Base-by-base conservation (phyloP, 2,888 invertebrate species). In the Sinohyriopsis cumingii region DNA sequence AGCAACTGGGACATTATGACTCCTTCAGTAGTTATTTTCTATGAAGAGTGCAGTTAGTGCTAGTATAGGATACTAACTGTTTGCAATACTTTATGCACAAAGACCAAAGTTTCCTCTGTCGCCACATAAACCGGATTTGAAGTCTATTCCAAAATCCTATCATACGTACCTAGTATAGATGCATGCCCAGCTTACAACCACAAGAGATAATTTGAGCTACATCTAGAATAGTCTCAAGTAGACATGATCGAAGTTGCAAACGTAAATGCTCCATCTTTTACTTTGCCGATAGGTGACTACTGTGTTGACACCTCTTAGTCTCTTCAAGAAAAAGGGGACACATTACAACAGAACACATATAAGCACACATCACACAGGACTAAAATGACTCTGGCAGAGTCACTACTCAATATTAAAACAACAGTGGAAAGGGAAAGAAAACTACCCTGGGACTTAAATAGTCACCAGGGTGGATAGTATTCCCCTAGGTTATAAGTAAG, bases 31-130 rank as follows among this genome's bases (percentile, higher is more conserved):
- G 60, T 68, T 68, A 7, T 76, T 73, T 67, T 65, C 71, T 19
- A 73, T 76, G 55, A 76, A 72, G n/a, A 66, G 62, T 54, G 56
- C 72, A 45, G 70, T 70, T 12, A 75, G 68, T 66, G n/a, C 71
- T 6, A 70, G 54, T 54, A 24, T 65, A 18, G 64, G 68, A 53
- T 76, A 68, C 59, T 73, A 68, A 33, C 77, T 69, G 28, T 5
- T 33, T 33, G 28, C 6, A 33, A 33, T 33, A 33, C 28, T 0
- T 33, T 73, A 63, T 69, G 72, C 67, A 55, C n/a, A 54, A 18
- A 63, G 72, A 54, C 74, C 74, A 69, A 3, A 33, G 63, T 73
- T 73, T 65, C 73, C 73, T 5, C 55, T 75, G 5, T 69, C 67
- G 1, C 56, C 65, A 15, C 63, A 68, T 59, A 55, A 53, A 22